These are phyloP conservation scores for Yasuhikotakia modesta DNA, from an alignment of 2,797 vertebrate genomes.

Conservation along the genomic window DNA sequence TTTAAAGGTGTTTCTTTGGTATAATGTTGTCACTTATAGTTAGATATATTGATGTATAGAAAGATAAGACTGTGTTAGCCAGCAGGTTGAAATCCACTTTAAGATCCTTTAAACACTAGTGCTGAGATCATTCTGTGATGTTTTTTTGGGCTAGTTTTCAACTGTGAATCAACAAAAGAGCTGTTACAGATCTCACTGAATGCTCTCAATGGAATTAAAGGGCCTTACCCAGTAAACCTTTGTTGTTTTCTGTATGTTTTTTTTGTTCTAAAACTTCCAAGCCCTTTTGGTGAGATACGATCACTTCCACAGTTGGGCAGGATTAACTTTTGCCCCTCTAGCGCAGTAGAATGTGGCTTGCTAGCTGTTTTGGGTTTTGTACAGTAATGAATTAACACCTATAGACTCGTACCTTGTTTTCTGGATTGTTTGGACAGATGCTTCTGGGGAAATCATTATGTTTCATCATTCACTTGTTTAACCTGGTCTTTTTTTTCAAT, in stretches of 20 bases:
- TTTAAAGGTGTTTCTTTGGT: conserved; percentile 17
- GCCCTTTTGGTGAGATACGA: neutral
- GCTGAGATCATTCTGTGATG: conserved; percentile 1
- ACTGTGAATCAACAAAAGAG: conserved; percentile 37
- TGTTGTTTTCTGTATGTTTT: neutral
- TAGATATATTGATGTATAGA: neutral
- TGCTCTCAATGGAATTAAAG: conserved; percentile 18
- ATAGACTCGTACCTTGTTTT: neutral
- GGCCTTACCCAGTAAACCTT: neutral
- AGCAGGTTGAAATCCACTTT: neutral
- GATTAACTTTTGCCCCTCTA: neutral
- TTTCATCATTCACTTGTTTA: neutral
- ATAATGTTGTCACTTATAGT: neutral
- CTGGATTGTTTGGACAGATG: neutral
- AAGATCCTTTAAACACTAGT: neutral
- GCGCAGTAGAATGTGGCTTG: neutral
- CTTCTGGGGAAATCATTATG: neutral
- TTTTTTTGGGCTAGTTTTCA: conserved; percentile 29
- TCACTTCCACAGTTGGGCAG: neutral
- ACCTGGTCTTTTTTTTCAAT: neutral
- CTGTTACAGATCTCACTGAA: conserved; percentile 31
- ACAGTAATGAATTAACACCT: neutral
- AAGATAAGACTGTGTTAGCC: neutral
- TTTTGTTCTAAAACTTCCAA: neutral
- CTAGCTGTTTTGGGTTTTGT: neutral